Conservation (phyloP, 2,888 invertebrate genomes). For the Chesias legatella region DNA sequence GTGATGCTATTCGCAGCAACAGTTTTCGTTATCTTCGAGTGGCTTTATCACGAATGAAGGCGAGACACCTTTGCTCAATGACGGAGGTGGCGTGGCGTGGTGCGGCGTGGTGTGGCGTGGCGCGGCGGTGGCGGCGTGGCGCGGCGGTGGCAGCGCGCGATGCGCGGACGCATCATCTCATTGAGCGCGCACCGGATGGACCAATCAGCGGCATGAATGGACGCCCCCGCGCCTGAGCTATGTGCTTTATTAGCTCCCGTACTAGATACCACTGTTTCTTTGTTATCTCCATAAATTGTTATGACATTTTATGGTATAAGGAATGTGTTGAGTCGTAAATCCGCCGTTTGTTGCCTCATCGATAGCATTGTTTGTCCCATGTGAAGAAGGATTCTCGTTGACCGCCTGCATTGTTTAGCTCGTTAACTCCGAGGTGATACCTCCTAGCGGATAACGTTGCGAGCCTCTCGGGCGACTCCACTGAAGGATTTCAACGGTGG, state of each 20-base stretch:
- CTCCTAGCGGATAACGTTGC: constrained; percentile 29
- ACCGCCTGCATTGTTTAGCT: constrained; percentile 46
- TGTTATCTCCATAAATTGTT: constrained; percentile 73
- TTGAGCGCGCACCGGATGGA: constrained; percentile 78
- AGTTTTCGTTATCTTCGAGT: constrained; percentile 17
- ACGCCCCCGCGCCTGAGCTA: constrained; percentile 71
- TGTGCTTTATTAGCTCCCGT: constrained; percentile 67
- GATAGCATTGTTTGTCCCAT: constrained; percentile 56
- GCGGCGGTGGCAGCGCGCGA: constrained; percentile 42
- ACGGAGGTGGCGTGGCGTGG: constrained; percentile 55
- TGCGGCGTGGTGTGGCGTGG: constrained; percentile 32
- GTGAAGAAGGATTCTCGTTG: constrained; percentile 43
- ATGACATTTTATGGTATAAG: constrained; percentile 66
- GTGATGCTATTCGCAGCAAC: constrained; percentile 1
- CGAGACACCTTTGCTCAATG: constrained; percentile 77
- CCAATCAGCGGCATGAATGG: constrained; percentile 80
- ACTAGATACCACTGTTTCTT: constrained; percentile 69
- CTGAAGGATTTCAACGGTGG: constrained; percentile 12
- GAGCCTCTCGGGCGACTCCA: constrained; percentile 1
- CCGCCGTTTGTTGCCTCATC: constrained; percentile 57
- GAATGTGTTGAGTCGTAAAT: constrained; percentile 67
- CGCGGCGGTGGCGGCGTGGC: constrained; percentile 40
- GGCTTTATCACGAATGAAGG: constrained; percentile 68
- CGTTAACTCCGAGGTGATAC: constrained; percentile 49
- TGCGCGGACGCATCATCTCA: constrained; percentile 75